phyloP scores from a whole-genome alignment of 2,797 vertebrate species.

The Cuniculus paca region DNA sequence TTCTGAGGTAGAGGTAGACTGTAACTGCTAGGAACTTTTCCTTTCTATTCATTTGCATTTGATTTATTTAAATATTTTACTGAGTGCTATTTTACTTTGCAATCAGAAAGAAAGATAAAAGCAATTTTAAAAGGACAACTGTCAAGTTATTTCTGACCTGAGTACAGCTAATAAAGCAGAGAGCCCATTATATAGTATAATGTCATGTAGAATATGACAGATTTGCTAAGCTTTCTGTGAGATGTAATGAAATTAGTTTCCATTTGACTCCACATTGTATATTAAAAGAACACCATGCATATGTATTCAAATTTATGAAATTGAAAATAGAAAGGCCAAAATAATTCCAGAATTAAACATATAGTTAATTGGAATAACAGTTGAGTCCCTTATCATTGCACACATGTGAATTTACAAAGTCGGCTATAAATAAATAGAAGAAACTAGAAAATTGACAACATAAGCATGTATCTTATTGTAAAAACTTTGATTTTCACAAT shows the following conservation, averaged over 20 bases:
- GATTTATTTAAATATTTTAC: constrained; percentile 52
- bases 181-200: constrained; percentile 21
- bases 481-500: constrained; percentile 28
- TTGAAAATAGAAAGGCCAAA: neutral
- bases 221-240: constrained; percentile 56
- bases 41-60: constrained; percentile 56
- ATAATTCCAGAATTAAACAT: constrained; percentile 54
- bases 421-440: neutral
- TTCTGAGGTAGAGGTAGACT: neutral
- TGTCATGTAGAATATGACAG: constrained; percentile 56
- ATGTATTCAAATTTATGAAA: constrained; percentile 70
- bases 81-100: constrained; percentile 51
- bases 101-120: constrained; percentile 55
- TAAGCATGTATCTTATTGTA: neutral
- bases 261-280: constrained; percentile 50
- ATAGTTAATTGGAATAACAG: constrained; percentile 49
- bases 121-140: constrained; percentile 29
- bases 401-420: neutral
- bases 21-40: neutral
- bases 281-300: constrained; percentile 31
- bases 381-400: constrained; percentile 14
- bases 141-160: constrained; percentile 53
- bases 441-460: constrained; percentile 20
- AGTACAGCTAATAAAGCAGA: constrained; percentile 47
- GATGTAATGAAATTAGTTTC: constrained; percentile 63